These are phyloP conservation scores for Drosophila tristis DNA, from an alignment of 1,140 invertebrate species.

Conservation along the genomic window DNA sequence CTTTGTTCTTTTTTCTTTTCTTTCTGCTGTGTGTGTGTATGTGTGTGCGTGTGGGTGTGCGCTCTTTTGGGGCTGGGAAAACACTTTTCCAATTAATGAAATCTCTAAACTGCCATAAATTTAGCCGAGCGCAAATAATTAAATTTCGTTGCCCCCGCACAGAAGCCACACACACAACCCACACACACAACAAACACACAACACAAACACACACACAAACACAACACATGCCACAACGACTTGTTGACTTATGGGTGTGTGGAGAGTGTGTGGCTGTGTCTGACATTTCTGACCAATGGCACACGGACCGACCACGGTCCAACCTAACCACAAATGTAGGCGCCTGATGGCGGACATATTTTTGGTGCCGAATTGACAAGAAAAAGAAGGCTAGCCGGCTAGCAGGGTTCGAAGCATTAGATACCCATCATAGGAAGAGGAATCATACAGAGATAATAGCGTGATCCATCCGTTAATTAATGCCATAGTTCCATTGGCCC, in stretches of 20 bases:
- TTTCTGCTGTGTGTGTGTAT: neutral
- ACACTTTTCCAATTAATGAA: constrained; percentile 84
- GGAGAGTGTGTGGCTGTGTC: constrained; percentile 25
- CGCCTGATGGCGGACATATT: constrained; percentile 41
- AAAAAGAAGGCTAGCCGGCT: constrained; percentile 8
- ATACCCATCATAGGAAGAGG: no score
- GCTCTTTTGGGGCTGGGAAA: constrained; percentile 37
- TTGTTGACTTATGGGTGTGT: constrained; percentile 62
- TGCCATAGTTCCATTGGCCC: no score
- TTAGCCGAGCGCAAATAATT: constrained; percentile 78
- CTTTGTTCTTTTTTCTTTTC: neutral
- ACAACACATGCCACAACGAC: constrained; percentile 35
- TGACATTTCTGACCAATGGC: constrained; percentile 66
- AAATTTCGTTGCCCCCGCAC: constrained; percentile 67
- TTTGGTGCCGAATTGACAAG: constrained; percentile 51
- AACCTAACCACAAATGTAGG: constrained; percentile 63
- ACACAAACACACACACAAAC: constrained; percentile 16
- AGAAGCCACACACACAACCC: constrained; percentile 26
- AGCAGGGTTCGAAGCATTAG: neutral
- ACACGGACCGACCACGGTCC: constrained; percentile 28
- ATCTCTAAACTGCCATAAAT: constrained; percentile 84
- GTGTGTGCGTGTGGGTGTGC: neutral
- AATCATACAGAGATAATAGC: no score
- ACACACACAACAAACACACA: constrained; percentile 28
- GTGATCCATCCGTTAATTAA: neutral